These are phyloP conservation scores for Umimayanthus kanabou DNA, from an alignment of 92 coral and sea anemone species.

Conservation along the genomic window DNA sequence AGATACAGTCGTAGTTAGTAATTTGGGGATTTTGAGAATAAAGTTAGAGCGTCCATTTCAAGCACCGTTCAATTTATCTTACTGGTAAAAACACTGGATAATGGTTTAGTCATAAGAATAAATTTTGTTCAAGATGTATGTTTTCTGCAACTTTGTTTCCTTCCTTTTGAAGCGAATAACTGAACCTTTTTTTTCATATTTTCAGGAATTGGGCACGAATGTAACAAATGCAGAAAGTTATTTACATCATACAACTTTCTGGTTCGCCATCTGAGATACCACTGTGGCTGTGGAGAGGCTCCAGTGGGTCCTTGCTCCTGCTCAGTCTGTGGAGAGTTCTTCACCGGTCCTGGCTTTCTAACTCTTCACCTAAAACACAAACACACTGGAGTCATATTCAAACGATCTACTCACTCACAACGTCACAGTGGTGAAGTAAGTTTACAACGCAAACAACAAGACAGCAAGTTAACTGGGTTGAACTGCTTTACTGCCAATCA, in stretches of 20 bases:
- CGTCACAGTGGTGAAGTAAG: neutral
- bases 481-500: neutral
- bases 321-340: slow-evolving; percentile 37
- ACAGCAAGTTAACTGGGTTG: neutral
- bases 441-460: neutral
- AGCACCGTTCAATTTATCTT: no score
- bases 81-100: no score
- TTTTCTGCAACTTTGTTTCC: no score
- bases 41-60: no score
- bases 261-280: slow-evolving; percentile 10
- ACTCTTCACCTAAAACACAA: slow-evolving; percentile 24
- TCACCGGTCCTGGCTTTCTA: slow-evolving; percentile 36
- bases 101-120: no score
- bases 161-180: no score
- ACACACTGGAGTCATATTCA: slow-evolving; percentile 23
- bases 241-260: slow-evolving; percentile 8
- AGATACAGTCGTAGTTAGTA: no score
- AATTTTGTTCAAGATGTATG: no score
- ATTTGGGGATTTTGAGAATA: no score
- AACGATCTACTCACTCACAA: neutral
- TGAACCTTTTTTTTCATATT: no score
- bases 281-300: neutral
- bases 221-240: neutral
- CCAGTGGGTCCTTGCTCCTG: neutral
- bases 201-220: neutral